Percentiles rank a stretch among this genome's conserved stretches.
These are phyloP conservation scores for Pseudococcus viburni DNA, from an alignment of 2,888 invertebrate species.

Conservation along the genomic window DNA sequence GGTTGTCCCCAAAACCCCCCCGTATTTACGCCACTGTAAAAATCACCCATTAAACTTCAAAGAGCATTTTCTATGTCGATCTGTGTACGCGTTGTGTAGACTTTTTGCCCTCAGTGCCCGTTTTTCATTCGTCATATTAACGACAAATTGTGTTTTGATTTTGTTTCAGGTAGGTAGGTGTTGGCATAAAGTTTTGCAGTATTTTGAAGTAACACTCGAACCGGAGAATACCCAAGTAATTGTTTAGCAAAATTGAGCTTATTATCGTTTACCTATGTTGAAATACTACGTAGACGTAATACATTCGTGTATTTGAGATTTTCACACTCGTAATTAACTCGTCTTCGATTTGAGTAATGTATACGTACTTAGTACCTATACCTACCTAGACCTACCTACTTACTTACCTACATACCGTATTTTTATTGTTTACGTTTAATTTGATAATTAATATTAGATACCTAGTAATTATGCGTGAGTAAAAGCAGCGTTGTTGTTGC, in stretches of 20 bases:
- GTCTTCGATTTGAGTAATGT: not conserved
- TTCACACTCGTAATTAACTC: not conserved
- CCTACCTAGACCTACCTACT: not conserved
- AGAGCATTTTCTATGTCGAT: no score
- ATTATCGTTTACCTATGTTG: not conserved
- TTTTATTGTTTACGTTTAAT: no score
- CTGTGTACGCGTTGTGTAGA: no score
- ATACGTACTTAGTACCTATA: not conserved
- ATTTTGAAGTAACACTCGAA: constrained; percentile 19
- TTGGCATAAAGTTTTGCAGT: not conserved
- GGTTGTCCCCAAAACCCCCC: no score
- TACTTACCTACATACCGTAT: no score
- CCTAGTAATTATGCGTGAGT: not conserved
- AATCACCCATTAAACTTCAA: no score
- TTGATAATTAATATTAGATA: no score
- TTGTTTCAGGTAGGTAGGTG: constrained; percentile 12
- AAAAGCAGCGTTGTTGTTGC: not conserved
- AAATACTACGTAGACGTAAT: constrained; percentile 25
- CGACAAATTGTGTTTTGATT: not conserved
- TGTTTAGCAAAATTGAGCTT: not conserved
- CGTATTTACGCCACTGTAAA: no score
- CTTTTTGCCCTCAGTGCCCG: no score
- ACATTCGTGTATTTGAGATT: not conserved
- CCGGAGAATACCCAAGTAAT: constrained; percentile 25
- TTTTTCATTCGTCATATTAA: not conserved